Conservation (phyloP, 2,113 vertebrate genomes). For the Heterotis niloticus region DNA sequence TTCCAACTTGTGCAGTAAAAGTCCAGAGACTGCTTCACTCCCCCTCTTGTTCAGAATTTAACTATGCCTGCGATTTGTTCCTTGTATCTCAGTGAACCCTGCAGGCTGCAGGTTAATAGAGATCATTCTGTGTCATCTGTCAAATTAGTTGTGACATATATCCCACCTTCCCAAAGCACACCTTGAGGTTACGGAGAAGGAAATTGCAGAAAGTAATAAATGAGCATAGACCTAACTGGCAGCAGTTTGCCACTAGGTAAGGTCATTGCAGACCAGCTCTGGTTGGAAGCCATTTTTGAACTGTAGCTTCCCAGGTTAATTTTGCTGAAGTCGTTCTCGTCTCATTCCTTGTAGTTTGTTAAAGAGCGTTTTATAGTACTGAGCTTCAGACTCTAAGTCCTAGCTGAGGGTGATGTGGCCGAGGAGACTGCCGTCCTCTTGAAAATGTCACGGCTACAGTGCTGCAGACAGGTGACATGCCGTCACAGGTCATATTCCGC, state of each 20-base stretch:
- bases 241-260: neutral
- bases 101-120: slow-evolving; percentile 1
- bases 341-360: neutral
- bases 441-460: neutral
- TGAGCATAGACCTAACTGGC: neutral
- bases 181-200: slow-evolving; percentile 4
- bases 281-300: neutral
- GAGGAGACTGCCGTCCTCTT: neutral
- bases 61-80: neutral
- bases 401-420: neutral
- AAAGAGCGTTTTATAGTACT: neutral
- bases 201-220: neutral
- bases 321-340: neutral
- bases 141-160: slow-evolving; percentile 8
- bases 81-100: neutral
- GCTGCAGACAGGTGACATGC: neutral
- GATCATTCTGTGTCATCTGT: slow-evolving; percentile 7
- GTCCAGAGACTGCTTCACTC: neutral
- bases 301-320: neutral
- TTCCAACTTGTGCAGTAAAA: neutral
- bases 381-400: neutral
- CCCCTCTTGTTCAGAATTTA: neutral
- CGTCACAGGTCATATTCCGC: slow-evolving; percentile 3
- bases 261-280: neutral
- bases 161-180: neutral